These are phyloP conservation scores for Procambarus clarkii DNA, from an alignment of 1,140 invertebrate genomes.

Conservation along the genomic window DNA sequence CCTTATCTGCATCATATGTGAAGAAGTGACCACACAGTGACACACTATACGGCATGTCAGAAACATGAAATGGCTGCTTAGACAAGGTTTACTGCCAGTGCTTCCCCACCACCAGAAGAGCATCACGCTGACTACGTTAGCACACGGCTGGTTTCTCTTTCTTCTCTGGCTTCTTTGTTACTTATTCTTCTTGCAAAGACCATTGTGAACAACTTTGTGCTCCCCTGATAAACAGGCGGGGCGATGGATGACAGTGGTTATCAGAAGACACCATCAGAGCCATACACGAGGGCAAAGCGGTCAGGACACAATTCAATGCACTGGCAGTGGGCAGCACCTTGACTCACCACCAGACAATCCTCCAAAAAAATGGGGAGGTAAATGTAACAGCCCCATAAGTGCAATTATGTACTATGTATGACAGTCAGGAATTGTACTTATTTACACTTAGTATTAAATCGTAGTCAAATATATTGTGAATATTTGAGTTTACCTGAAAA, in stretches of 20 bases:
- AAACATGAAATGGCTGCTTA: conserved; percentile 69
- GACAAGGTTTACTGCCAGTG: conserved; percentile 71
- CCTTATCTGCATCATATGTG: conserved; percentile 73
- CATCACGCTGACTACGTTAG: conserved; percentile 73
- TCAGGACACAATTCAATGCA: conserved; percentile 70
- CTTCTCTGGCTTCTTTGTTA: conserved; percentile 46
- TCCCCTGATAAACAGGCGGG: conserved; percentile 77
- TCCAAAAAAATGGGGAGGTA: too few relatives aligned
- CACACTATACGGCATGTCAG: conserved; percentile 72
- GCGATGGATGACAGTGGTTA: conserved; percentile 89
- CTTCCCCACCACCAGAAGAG: conserved; percentile 66
- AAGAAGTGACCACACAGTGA: conserved; percentile 73
- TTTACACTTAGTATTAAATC: too few relatives aligned
- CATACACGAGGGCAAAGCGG: conserved; percentile 82
- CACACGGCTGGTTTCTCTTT: conserved; percentile 73
- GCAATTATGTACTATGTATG: too few relatives aligned
- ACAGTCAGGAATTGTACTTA: too few relatives aligned
- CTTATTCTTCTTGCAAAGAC: conserved; percentile 72
- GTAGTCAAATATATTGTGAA: too few relatives aligned
- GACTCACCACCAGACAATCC: too few relatives aligned
- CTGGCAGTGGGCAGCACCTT: conserved; percentile 70
- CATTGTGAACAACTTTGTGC: conserved; percentile 71
- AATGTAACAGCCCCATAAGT: too few relatives aligned
- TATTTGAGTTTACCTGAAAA: too few relatives aligned
- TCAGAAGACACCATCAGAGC: conserved; percentile 86